phyloP scores from a whole-genome alignment of 2,888 invertebrate genomes.

The Scrobipalpa costella region DNA sequence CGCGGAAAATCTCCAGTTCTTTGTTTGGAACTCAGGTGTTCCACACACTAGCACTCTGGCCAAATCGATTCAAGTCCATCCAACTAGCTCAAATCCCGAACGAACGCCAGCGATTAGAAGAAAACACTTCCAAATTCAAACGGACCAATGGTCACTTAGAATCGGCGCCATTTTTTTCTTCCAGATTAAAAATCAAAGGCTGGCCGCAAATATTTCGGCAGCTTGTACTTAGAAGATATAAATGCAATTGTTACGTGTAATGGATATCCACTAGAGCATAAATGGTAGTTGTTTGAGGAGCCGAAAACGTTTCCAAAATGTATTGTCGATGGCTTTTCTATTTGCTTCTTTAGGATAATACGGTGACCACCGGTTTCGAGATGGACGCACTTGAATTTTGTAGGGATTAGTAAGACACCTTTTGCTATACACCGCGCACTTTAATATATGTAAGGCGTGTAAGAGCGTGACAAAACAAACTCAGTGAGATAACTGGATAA shows the following conservation, averaged over 20 bases:
- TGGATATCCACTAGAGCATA: slow-evolving; percentile 78
- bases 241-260: slow-evolving; percentile 65
- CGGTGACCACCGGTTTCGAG: slow-evolving; percentile 37
- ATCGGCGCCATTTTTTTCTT: slow-evolving; percentile 46
- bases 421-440: not conserved
- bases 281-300: slow-evolving; percentile 60
- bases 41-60: slow-evolving; percentile 28
- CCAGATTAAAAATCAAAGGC: slow-evolving; percentile 33
- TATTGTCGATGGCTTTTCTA: slow-evolving; percentile 45
- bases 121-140: slow-evolving; percentile 47
- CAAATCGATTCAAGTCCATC: slow-evolving; percentile 49
- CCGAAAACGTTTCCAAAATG: slow-evolving; percentile 53
- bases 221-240: slow-evolving; percentile 59
- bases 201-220: slow-evolving; percentile 39
- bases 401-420: slow-evolving; percentile 27
- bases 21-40: slow-evolving; percentile 32
- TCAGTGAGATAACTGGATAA: too few relatives aligned
- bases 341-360: slow-evolving; percentile 37
- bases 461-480: not conserved
- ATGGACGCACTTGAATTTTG: slow-evolving; percentile 10
- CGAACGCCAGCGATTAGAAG: slow-evolving; percentile 44
- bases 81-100: slow-evolving; percentile 38
- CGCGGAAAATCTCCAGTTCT: slow-evolving; percentile 22
- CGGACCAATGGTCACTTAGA: slow-evolving; percentile 58
- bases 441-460: not conserved